phyloP scores from a whole-genome alignment of 2,113 vertebrate species.

The Leucoraja erinaceus region DNA sequence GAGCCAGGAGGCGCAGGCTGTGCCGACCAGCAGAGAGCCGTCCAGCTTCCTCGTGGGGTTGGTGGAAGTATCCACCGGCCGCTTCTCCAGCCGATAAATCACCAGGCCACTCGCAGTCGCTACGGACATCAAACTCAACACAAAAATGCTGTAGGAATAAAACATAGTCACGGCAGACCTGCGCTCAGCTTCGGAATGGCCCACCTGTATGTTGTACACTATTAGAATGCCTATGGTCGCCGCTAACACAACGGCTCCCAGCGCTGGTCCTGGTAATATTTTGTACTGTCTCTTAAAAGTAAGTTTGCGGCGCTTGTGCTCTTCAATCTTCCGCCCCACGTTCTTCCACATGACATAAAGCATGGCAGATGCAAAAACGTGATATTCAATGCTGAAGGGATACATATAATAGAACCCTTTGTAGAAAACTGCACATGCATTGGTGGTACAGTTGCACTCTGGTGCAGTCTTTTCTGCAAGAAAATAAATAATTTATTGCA shows the following conservation, averaged over 20 bases:
- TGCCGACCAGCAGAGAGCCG: conserved; percentile 74
- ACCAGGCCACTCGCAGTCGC: conserved; percentile 66
- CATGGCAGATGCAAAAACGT: conserved; percentile 89
- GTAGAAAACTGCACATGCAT: conserved; percentile 73
- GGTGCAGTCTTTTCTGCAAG: conserved; percentile 67
- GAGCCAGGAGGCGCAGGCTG: conserved; percentile 85
- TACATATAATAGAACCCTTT: conserved; percentile 84
- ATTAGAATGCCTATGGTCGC: conserved; percentile 78
- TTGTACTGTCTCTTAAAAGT: conserved; percentile 53
- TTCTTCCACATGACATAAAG: conserved; percentile 95
- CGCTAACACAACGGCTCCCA: conserved; percentile 71
- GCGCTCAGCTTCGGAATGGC: conserved; percentile 62
- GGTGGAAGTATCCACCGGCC: conserved; percentile 67
- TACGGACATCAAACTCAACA: conserved; percentile 74
- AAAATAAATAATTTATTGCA: conserved; percentile 22
- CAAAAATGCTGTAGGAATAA: conserved; percentile 71
- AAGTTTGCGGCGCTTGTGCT: conserved; percentile 57
- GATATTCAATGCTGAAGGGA: conserved; percentile 94
- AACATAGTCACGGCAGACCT: conserved; percentile 79
- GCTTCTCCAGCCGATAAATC: conserved; percentile 69
- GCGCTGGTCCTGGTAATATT: conserved; percentile 62
- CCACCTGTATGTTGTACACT: conserved; percentile 78
- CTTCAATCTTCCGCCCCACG: conserved; percentile 74
- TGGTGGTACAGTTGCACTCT: conserved; percentile 76
- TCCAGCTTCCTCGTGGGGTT: conserved; percentile 85